Conservation (phyloP, 2,888 invertebrate species). For the Odontocolon sp. region DNA sequence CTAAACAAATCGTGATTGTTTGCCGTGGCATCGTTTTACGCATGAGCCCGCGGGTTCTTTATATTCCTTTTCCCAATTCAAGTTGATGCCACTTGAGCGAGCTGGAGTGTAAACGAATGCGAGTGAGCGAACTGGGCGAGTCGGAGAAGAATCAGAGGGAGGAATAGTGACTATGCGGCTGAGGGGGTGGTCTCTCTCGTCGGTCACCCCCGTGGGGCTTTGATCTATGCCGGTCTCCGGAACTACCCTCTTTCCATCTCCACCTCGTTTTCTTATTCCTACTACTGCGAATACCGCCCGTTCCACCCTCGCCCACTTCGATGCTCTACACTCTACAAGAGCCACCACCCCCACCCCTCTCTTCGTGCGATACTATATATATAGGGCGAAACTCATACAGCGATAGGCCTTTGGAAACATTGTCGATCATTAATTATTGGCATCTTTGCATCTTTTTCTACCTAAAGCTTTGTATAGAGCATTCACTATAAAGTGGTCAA, state of each 20-base stretch:
- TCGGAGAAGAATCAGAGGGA: constrained; percentile 34
- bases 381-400: too few species aligned
- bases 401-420: too few species aligned
- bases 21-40: constrained; percentile 81
- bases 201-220: constrained; percentile 77
- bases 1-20: constrained; percentile 80
- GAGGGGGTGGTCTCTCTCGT: constrained; percentile 48
- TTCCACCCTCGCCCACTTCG: constrained; percentile 68
- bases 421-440: too few species aligned
- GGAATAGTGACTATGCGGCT: constrained; percentile 8
- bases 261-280: constrained; percentile 62
- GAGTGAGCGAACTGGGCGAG: constrained; percentile 55
- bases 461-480: too few species aligned
- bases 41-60: constrained; percentile 80
- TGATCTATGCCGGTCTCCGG: constrained; percentile 78
- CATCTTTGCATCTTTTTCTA: too few species aligned
- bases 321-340: constrained; percentile 39
- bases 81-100: constrained; percentile 80
- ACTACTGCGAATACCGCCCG: constrained; percentile 41
- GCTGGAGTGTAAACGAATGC: constrained; percentile 76
- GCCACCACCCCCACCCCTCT: constrained; percentile 7
- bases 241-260: constrained; percentile 69
- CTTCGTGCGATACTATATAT: constrained; percentile 28
- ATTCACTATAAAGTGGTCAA: too few species aligned
- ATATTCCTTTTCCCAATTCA: constrained; percentile 78